A percentile compares a stretch with the other conserved stretches of the same genome.
phyloP scores from a whole-genome alignment of 1,140 invertebrate species.

The Acyrthosiphon pisum region DNA sequence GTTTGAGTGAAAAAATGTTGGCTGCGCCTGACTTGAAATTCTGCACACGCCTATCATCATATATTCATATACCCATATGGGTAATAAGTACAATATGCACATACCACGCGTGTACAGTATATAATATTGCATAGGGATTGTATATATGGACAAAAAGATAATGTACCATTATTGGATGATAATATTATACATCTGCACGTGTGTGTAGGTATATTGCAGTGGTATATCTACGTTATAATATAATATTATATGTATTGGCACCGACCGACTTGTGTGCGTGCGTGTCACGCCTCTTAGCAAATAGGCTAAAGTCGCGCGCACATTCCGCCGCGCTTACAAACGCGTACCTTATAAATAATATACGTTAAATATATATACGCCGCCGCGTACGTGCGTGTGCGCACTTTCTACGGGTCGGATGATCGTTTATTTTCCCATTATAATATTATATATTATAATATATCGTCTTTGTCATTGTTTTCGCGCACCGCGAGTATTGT shows the following conservation, averaged over 20 bases:
- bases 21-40: too few species aligned
- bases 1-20: too few species aligned
- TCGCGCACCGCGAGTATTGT: background rate
- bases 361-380: background rate
- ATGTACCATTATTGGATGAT: background rate
- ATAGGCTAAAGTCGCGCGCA: slow-evolving; percentile 54
- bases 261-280: slow-evolving; percentile 42
- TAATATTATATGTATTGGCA: background rate
- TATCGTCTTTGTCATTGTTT: slow-evolving; percentile 48
- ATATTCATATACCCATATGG: too few species aligned
- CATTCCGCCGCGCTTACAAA: slow-evolving; percentile 34
- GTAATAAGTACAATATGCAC: too few species aligned
- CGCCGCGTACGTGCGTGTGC: too few species aligned
- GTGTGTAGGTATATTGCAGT: background rate
- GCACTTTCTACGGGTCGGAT: slow-evolving; percentile 43
- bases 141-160: background rate
- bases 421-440: slow-evolving; percentile 49
- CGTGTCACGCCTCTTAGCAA: slow-evolving; percentile 55
- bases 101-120: too few species aligned
- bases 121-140: background rate
- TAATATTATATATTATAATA: background rate
- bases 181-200: background rate
- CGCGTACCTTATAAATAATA: background rate
- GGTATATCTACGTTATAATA: background rate
- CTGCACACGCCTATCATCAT: too few species aligned